Base-by-base conservation (phyloP, 2,113 vertebrate genomes). In the Climacteris rufus region DNA sequence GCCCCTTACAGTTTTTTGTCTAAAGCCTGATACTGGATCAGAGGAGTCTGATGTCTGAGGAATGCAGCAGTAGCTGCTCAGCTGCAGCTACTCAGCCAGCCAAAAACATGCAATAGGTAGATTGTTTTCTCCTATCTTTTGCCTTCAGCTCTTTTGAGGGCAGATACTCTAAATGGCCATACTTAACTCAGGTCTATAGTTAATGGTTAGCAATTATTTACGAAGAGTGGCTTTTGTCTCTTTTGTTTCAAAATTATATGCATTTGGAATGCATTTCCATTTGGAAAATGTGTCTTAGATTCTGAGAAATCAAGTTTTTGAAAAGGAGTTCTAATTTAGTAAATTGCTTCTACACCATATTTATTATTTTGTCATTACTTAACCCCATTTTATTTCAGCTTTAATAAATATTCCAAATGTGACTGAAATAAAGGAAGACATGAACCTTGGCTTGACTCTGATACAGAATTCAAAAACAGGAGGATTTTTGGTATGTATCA, bases 391-490 rank as follows among this genome's bases (percentile, higher is more conserved):
- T 83, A 80, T 97, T 97, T 93, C 94, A 99, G 99, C 98, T 97
- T 97, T 97, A 78, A 95, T 98, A 39, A 98, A 64, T 88, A 98
- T 99, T 88, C 98, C 98, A 90, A 97, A 98, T 88, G 99, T 99
- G 66, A 98, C 97, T 24, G 98, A 98, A 78, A 91, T 99, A 77
- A 98, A 98, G 57, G 69, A 95, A 71, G 98, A 98, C 87, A 99
- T 99, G 99, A 98, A 96, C 79, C 98, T 99, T 53, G 99, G 99
- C 53, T 91, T 99, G 97, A 99, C 99, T 30, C 98, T 99, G 27
- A 97, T 97, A 71, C 97, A 98, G 82, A 98, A 98, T 84, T 47
- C 96, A 83, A 92, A 93, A 71, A 98, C 96, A 1, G 97, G 94
- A 89, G 98, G 98, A 95, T 98, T 99, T 97, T 96, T 98, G 96